These are phyloP conservation scores for Halcyon senegalensis DNA, from an alignment of 2,113 vertebrate genomes.

Conservation along the genomic window DNA sequence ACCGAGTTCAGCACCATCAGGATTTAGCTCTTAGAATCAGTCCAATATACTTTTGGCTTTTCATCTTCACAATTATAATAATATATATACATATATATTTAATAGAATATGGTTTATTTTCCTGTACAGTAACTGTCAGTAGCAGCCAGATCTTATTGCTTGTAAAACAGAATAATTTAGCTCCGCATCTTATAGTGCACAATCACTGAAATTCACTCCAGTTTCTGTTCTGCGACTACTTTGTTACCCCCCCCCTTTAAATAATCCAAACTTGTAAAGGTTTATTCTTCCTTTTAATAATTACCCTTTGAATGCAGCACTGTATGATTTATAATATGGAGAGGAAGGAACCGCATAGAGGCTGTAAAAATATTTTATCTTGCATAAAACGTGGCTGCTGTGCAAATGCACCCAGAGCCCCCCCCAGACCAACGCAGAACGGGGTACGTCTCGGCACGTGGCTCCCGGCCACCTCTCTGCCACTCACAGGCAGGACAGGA, in stretches of 20 bases:
- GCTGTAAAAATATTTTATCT: neutral
- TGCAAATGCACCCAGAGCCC: neutral
- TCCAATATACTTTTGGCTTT: neutral
- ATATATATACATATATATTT: neutral
- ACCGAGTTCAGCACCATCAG: neutral
- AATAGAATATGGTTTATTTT: constrained; percentile 26
- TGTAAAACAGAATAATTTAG: neutral
- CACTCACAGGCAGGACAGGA: neutral
- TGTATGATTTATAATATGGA: neutral
- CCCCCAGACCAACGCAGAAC: neutral
- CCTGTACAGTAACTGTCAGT: constrained; percentile 13
- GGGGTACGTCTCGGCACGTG: fast-evolving
- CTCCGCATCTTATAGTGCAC: neutral
- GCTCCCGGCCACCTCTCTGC: neutral
- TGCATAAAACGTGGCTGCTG: neutral
- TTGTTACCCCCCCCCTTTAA: neutral
- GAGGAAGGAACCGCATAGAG: neutral
- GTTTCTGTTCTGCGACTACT: neutral
- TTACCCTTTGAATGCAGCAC: neutral
- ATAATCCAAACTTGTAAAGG: neutral
- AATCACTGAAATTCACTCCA: neutral
- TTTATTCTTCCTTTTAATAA: neutral
- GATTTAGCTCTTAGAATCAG: constrained; percentile 8
- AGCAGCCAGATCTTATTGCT: neutral
- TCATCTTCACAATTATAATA: neutral